A percentile compares a stretch with the other conserved stretches of the same genome.
Conservation (phyloP, 2,888 invertebrate species). For the Orthosia gracilis region DNA sequence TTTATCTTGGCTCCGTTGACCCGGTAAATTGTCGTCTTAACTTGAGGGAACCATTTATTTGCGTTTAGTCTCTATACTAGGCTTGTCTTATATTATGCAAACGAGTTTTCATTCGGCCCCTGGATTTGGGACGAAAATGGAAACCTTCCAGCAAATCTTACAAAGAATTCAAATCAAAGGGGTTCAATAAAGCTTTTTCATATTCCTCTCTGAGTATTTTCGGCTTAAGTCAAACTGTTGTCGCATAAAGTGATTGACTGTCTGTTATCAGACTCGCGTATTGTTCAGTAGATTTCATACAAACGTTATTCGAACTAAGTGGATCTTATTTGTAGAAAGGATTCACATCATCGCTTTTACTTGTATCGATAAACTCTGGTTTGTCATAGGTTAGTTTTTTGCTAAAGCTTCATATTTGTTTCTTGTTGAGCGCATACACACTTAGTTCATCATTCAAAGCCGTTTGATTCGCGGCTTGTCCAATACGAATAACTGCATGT, state of each 20-base stretch:
- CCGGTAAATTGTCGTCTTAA: conserved; percentile 87
- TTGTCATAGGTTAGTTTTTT: neutral
- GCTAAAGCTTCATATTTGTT: neutral
- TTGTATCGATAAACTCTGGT: conserved; percentile 15
- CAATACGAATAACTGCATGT: conserved; percentile 24
- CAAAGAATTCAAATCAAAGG: conserved; percentile 74
- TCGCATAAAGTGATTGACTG: conserved; percentile 52
- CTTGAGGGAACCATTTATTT: conserved; percentile 86
- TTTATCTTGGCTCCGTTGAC: conserved; percentile 84
- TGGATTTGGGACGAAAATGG: conserved; percentile 75
- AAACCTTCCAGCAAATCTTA: conserved; percentile 72
- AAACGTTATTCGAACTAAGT: conserved; percentile 60
- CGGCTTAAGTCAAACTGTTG: conserved; percentile 63
- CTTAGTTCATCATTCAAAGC: conserved; percentile 11
- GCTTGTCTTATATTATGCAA: conserved; percentile 86
- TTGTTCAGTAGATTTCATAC: conserved; percentile 65
- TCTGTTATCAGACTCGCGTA: conserved; percentile 50
- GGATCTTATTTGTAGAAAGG: conserved; percentile 53
- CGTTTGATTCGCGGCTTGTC: conserved; percentile 10
- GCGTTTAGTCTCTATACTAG: conserved; percentile 84
- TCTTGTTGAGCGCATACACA: neutral
- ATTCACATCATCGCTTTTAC: conserved; percentile 41
- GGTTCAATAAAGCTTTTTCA: conserved; percentile 72
- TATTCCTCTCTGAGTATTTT: conserved; percentile 70
- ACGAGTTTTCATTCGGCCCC: conserved; percentile 81